These are phyloP conservation scores for Stramonita haemastoma DNA, from an alignment of 2,888 invertebrate genomes.

Conservation along the genomic window DNA sequence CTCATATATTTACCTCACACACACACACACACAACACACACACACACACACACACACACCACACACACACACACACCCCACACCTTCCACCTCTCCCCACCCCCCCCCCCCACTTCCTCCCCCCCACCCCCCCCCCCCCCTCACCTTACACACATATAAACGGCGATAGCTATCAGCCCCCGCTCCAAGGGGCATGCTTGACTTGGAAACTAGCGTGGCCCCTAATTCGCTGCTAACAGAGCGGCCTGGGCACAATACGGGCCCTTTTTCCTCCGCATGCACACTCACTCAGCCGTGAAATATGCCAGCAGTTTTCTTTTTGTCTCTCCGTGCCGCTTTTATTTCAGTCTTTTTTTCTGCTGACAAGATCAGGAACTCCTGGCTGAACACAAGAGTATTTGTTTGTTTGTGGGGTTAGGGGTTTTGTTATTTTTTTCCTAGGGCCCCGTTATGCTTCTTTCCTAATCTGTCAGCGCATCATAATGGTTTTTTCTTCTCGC, in stretches of 20 bases:
- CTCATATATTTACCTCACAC: too few species aligned
- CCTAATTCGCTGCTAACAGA: slow-evolving; percentile 12
- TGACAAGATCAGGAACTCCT: neutral
- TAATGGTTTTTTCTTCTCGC: slow-evolving; percentile 12
- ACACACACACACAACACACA: neutral
- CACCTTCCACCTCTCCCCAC: too few species aligned
- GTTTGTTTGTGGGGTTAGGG: neutral
- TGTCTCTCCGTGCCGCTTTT: too few species aligned
- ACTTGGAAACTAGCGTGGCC: slow-evolving; percentile 7
- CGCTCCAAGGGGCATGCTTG: neutral
- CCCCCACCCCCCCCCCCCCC: too few species aligned
- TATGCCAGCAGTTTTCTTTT: neutral
- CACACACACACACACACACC: neutral
- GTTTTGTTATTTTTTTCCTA: too few species aligned
- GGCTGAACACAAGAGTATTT: slow-evolving; percentile 14
- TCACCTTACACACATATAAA: neutral
- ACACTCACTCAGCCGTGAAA: slow-evolving; percentile 11
- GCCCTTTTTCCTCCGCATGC: slow-evolving; percentile 7
- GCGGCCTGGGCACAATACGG: neutral
- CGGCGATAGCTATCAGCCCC: neutral
- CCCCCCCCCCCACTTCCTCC: too few species aligned
- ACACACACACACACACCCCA: too few species aligned
- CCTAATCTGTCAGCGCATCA: slow-evolving; percentile 23
- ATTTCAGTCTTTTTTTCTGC: neutral
- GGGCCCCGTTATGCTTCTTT: neutral